Conservation (phyloP, 2,797 vertebrate species). For the Esox lucius region DNA sequence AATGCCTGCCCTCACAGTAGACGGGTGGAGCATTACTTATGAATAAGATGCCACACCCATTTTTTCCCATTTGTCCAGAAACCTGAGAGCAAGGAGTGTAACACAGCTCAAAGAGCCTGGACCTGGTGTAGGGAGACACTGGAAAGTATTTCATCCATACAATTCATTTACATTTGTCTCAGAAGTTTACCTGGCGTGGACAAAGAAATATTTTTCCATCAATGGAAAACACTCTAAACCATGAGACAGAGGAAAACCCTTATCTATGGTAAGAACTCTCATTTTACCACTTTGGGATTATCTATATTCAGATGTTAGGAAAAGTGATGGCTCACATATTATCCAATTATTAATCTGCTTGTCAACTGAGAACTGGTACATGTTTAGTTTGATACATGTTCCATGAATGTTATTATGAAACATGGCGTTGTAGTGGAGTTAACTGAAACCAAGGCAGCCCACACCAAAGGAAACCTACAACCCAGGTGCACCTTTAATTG, state of each 20-base stretch:
- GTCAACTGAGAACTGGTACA: not conserved
- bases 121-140: conserved; percentile 10
- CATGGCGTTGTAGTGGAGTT: not conserved
- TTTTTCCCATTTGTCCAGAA: conserved; percentile 20
- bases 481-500: conserved; percentile 14
- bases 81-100: conserved; percentile 4
- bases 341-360: not conserved
- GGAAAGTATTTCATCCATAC: conserved; percentile 13
- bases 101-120: conserved; percentile 14
- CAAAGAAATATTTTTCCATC: not conserved
- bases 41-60: conserved; percentile 14
- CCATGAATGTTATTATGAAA: not conserved
- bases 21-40: not conserved
- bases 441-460: not conserved
- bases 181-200: conserved; percentile 11
- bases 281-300: not conserved
- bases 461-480: not conserved
- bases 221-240: conserved; percentile 51
- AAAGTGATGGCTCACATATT: not conserved
- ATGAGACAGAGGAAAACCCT: conserved; percentile 54
- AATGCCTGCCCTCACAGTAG: not conserved
- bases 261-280: conserved; percentile 55
- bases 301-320: not conserved
- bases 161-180: conserved; percentile 10
- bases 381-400: not conserved